Evolutionary conservation across 2,113 vertebrate species (phyloP).

Genomic region (Melanostigma gelatinosum): DNA sequence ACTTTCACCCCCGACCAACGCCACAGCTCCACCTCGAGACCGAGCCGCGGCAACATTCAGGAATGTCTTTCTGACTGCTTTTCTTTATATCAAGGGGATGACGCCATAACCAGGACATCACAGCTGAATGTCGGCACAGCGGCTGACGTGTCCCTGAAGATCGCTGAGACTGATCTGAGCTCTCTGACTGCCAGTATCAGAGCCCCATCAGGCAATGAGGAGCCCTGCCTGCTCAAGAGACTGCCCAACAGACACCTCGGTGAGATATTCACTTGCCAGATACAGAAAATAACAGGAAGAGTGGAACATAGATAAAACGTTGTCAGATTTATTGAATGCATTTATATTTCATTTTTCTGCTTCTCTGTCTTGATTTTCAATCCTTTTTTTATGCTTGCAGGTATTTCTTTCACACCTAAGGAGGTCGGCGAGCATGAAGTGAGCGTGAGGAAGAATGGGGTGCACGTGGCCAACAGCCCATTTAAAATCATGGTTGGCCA

Average conservation of each 20-base stretch:
- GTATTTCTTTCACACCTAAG: slow-evolving; percentile 98
- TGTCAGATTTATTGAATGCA: not conserved
- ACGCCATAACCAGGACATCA: slow-evolving; percentile 91
- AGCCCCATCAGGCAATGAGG: slow-evolving; percentile 93
- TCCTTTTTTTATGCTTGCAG: slow-evolving; percentile 70
- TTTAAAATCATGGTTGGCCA: slow-evolving; percentile 98
- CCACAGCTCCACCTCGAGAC: too few species aligned
- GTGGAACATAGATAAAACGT: slow-evolving; percentile 17
- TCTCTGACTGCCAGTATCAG: slow-evolving; percentile 92
- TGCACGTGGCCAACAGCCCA: slow-evolving; percentile 96
- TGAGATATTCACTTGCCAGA: slow-evolving; percentile 66
- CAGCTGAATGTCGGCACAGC: slow-evolving; percentile 95
- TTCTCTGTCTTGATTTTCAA: not conserved
- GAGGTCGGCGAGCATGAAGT: slow-evolving; percentile 97
- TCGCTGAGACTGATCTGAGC: slow-evolving; percentile 94
- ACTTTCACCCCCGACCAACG: too few species aligned
- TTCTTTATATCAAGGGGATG: slow-evolving; percentile 85
- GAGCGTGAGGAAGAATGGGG: slow-evolving; percentile 90
- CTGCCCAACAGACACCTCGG: slow-evolving; percentile 96
- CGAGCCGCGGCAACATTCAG: too few species aligned
- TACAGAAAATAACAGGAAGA: slow-evolving; percentile 3
- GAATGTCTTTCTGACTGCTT: too few species aligned
- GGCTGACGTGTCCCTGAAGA: slow-evolving; percentile 96
- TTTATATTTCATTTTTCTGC: slow-evolving; percentile 11
- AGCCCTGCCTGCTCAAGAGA: slow-evolving; percentile 94